Evolutionary conservation across 2,888 invertebrate species (phyloP).

Genomic region (Belgica antarctica): DNA sequence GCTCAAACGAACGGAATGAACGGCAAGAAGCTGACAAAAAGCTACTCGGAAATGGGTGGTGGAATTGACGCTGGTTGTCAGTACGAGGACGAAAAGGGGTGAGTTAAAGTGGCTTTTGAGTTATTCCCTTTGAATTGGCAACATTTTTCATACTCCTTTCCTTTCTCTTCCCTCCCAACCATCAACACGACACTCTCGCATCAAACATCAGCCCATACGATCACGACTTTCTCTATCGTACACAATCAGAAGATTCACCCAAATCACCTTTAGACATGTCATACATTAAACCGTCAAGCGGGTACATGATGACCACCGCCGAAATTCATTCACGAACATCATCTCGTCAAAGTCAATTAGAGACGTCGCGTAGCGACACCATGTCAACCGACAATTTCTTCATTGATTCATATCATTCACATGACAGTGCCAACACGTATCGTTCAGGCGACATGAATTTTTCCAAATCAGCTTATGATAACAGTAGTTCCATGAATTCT

Average conservation of each 20-base stretch:
- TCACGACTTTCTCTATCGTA: slow-evolving; percentile 76
- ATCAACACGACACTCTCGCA: too few relatives aligned
- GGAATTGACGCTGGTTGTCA: slow-evolving; percentile 50
- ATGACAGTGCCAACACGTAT: slow-evolving; percentile 47
- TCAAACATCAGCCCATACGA: slow-evolving; percentile 53
- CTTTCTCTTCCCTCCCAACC: neutral
- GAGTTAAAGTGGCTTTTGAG: neutral
- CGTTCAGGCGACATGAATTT: slow-evolving; percentile 46
- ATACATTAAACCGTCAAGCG: slow-evolving; percentile 30
- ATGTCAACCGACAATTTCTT: slow-evolving; percentile 46
- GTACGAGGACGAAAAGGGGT: slow-evolving; percentile 38
- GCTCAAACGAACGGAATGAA: slow-evolving; percentile 84
- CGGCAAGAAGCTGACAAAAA: slow-evolving; percentile 77
- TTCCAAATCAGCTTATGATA: slow-evolving; percentile 44
- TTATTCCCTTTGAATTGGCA: neutral
- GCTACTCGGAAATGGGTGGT: slow-evolving; percentile 73
- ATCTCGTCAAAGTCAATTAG: slow-evolving; percentile 46
- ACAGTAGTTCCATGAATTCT: slow-evolving; percentile 25
- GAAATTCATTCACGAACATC: slow-evolving; percentile 48
- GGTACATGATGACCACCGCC: slow-evolving; percentile 49
- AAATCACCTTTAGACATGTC: slow-evolving; percentile 56
- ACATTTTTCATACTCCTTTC: slow-evolving; percentile 2
- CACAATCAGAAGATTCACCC: slow-evolving; percentile 81
- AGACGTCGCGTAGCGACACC: slow-evolving; percentile 46
- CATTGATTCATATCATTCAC: slow-evolving; percentile 48